Conservation (phyloP, 1,140 invertebrate species). For the Monomorium pharaonis region DNA sequence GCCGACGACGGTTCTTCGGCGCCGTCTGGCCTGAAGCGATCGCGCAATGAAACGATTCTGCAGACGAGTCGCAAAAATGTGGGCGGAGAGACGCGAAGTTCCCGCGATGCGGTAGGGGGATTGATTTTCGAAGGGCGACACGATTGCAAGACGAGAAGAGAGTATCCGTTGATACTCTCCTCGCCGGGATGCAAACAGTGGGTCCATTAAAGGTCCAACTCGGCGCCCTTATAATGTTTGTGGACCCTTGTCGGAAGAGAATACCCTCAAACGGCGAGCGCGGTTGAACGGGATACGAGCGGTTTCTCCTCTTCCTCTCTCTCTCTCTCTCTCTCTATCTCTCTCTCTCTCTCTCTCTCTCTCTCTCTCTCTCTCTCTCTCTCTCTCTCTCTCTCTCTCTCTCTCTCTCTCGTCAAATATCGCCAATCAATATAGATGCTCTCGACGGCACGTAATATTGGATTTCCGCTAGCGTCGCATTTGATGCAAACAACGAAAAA, state of each 20-base stretch:
- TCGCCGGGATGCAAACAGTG: conserved; percentile 72
- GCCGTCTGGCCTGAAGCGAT: conserved; percentile 37
- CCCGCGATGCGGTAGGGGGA: conserved; percentile 17
- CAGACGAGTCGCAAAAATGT: conserved; percentile 48
- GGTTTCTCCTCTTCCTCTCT: no score
- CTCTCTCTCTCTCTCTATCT: no score
- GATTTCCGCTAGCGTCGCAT: conserved; percentile 6
- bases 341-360: no score
- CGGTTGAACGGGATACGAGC: conserved; percentile 47
- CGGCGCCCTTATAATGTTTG: conserved; percentile 64
- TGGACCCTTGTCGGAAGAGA: conserved; percentile 55
- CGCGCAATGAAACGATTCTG: conserved; percentile 25
- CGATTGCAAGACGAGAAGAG: conserved; percentile 36
- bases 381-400: no score
- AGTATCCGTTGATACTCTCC: conserved; percentile 60
- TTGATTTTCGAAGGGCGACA: conserved; percentile 66
- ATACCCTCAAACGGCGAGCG: conserved; percentile 30
- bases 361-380: no score
- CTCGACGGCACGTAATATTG: conserved; percentile 11
- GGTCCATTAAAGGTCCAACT: conserved; percentile 70
- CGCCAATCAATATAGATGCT: conserved; percentile 33
- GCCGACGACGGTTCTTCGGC: not conserved
- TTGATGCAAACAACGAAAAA: conserved; percentile 30
- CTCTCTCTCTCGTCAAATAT: conserved; percentile 57
- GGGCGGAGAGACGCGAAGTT: not conserved